Evolutionary conservation across 2,797 vertebrate genomes (phyloP), one percentile per base, ranked within the genome.

Genomic region (Mus minutoides): DNA sequence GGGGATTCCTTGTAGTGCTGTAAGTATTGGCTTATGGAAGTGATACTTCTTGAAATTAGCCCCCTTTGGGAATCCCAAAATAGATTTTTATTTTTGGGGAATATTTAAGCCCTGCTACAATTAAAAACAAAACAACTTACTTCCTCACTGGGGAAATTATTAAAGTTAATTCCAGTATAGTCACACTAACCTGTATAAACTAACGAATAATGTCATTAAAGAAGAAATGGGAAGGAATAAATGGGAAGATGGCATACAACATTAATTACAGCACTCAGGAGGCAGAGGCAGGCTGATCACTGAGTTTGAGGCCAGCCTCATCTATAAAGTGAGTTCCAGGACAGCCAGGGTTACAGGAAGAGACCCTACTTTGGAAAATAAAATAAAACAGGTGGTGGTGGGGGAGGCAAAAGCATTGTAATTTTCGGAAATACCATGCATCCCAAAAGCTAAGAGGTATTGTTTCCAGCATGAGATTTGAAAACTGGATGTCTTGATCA

Each of bases 151-250:
- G 69, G n/a, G 31, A 95, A 96, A 87, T 77, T 88, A 89, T 64
- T 94, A 71, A 4, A 80, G 83, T 92, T 64, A 94, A 37, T 64
- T 31, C 34, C 80, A 93, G 60, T 4, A n/a, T 58, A 67, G 17
- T 67, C 85, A 92, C 86, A 40, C 75, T 94, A 89, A 96, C 7
- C 60, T 73, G n/a, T 84, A 2, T 73, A 88, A 97, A 92, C 54
- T 46, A 97, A 93, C 54, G 46, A 93, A 46, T 84, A 83, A 46
- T 88, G 69, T 91, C 79, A 49, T 92, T 13, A 73, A 95, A 91
- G 79, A 89, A 95, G 86, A 78, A 91, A 69, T 56, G 16, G 93
- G 22, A 75, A 43, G 56, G 79, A 89, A 95, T 83, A 78, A 91
- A 69, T 54, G 16, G 94, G 24, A 75, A 43, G 56, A 49, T 58